A percentile compares a stretch with the other conserved stretches of the same genome.
phyloP scores from a whole-genome alignment of 2,888 invertebrate genomes.

The Pseudococcus longispinus region DNA sequence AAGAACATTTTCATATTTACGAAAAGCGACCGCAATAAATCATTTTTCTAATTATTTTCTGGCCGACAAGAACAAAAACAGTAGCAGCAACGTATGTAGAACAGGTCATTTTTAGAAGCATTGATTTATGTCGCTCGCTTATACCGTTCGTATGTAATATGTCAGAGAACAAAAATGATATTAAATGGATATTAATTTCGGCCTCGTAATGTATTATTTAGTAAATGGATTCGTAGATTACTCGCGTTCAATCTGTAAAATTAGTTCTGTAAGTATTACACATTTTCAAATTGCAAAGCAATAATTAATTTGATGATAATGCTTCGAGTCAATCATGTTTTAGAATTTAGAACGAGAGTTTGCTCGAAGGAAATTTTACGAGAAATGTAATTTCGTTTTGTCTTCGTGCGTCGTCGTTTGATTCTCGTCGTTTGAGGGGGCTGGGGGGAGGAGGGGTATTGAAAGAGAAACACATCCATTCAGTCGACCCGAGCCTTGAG shows the following conservation, averaged over 20 bases:
- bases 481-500: not conserved
- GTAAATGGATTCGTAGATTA: constrained; percentile 19
- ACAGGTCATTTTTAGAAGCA: constrained; percentile 36
- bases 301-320: constrained; percentile 14
- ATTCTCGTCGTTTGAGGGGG: not conserved
- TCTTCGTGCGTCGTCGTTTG: not conserved
- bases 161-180: constrained; percentile 28
- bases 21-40: constrained; percentile 14
- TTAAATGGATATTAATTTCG: constrained; percentile 28
- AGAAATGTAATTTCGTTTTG: not conserved
- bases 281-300: not conserved
- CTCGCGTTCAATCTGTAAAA: not conserved
- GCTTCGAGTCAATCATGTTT: not conserved
- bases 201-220: not conserved
- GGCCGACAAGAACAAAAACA: not conserved
- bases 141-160: not conserved
- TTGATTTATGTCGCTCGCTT: not conserved
- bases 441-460: not conserved
- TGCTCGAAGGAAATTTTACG: not conserved
- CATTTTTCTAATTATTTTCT: constrained; percentile 44
- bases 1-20: not conserved
- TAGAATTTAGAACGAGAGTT: no score
- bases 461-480: not conserved
- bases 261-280: not conserved
- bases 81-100: not conserved